These are phyloP conservation scores for Bombus fervidus DNA, from an alignment of 1,140 invertebrate genomes.

Conservation along the genomic window DNA sequence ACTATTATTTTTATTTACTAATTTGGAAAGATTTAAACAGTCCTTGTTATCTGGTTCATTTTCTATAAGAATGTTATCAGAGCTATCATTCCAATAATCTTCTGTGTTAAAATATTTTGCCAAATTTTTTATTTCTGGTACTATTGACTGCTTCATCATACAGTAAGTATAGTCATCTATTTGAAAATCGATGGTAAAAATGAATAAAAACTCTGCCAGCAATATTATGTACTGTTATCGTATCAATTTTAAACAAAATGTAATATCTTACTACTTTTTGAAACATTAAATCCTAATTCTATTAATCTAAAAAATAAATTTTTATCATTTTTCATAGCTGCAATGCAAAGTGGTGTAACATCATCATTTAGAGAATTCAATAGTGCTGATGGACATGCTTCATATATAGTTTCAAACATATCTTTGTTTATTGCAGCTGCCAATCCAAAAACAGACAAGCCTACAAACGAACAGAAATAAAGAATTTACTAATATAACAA, in stretches of 20 bases:
- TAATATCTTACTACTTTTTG: constrained; percentile 67
- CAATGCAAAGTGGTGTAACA: constrained; percentile 76
- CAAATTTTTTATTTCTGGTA: constrained; percentile 71
- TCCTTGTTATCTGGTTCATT: not conserved
- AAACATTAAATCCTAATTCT: constrained; percentile 66
- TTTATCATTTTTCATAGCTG: constrained; percentile 78
- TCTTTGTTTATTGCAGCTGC: constrained; percentile 72
- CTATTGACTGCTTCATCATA: constrained; percentile 74
- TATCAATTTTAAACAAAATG: constrained; percentile 9
- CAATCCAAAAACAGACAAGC: constrained; percentile 74
- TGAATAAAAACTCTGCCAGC: no score
- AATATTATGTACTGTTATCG: not conserved
- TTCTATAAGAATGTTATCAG: constrained; percentile 67
- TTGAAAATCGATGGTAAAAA: constrained; percentile 30
- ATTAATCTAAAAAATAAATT: constrained; percentile 72
- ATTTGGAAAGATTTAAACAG: not conserved
- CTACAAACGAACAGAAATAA: constrained; percentile 52
- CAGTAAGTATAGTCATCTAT: constrained; percentile 75
- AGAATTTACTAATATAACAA: not conserved
- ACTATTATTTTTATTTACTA: constrained; percentile 5
- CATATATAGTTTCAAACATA: constrained; percentile 75
- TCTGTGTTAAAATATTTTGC: constrained; percentile 65
- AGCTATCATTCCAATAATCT: constrained; percentile 74
- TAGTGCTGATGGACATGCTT: constrained; percentile 69
- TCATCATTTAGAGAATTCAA: constrained; percentile 70